Conservation (phyloP, 2,888 invertebrate species). For the Chloroclysta siterata region DNA sequence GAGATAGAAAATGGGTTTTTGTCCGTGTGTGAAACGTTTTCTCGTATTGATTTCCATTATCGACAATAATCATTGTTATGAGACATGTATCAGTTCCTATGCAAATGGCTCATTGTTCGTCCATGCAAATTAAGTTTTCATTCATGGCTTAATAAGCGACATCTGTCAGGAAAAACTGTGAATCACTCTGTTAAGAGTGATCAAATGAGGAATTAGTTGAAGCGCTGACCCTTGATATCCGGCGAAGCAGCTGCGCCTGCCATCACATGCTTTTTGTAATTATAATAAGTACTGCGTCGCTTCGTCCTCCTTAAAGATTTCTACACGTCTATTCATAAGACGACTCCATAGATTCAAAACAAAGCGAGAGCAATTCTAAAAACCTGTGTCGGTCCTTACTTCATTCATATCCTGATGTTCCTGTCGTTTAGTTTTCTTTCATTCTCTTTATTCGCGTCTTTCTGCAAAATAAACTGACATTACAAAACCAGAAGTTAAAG, state of each 20-base stretch:
- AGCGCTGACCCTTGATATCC: constrained; percentile 81
- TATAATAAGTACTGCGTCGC: constrained; percentile 56
- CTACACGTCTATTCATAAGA: constrained; percentile 29
- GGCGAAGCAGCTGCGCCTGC: constrained; percentile 69
- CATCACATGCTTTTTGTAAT: constrained; percentile 66
- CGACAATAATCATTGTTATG: constrained; percentile 78
- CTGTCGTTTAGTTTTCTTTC: constrained; percentile 17
- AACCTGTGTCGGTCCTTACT: constrained; percentile 21
- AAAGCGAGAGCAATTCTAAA: constrained; percentile 12
- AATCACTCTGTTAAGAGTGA: constrained; percentile 79
- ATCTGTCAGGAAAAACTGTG: constrained; percentile 80
- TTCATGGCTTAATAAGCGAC: constrained; percentile 78
- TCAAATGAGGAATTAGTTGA: constrained; percentile 75
- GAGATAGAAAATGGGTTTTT: constrained; percentile 53
- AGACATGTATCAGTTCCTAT: constrained; percentile 66
- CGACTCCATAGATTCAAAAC: constrained; percentile 36
- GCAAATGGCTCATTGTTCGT: constrained; percentile 76
- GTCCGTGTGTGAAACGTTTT: constrained; percentile 74
- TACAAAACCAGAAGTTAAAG: constrained; percentile 4
- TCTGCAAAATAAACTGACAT: constrained; percentile 17
- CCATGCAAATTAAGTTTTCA: constrained; percentile 80
- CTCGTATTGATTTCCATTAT: constrained; percentile 75
- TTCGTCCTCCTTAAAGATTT: constrained; percentile 49
- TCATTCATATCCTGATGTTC: constrained; percentile 14
- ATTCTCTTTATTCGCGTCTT: constrained; percentile 18